Conservation (phyloP, 35 echinoderm and acorn worm species). For the Heliocidaris erythrogramma region DNA sequence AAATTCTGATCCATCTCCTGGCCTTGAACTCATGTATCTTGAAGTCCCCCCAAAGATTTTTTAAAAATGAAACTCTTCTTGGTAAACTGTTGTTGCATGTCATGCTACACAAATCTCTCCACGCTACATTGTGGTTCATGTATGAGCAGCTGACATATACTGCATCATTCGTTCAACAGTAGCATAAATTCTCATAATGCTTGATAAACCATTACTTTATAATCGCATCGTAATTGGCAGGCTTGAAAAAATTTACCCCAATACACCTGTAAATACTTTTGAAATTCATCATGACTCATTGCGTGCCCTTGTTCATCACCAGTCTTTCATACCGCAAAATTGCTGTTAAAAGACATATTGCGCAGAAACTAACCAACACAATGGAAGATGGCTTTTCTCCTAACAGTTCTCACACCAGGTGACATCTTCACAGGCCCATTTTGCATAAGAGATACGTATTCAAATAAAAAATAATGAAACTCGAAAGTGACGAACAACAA, state of each 20-base stretch:
- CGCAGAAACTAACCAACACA: neutral
- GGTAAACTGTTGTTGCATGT: neutral
- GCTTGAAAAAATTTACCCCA: no score
- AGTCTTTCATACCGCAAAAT: neutral
- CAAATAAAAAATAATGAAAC: no score
- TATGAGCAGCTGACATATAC: neutral
- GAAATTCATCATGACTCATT: neutral
- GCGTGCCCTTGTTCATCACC: neutral
- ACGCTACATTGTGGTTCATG: neutral
- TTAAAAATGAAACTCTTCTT: neutral
- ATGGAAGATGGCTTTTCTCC: neutral
- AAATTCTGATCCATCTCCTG: neutral
- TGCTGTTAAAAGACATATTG: neutral
- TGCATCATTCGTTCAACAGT: neutral
- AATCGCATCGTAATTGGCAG: no score
- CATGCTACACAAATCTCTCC: neutral
- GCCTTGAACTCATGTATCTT: neutral
- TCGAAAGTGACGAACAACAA: no score
- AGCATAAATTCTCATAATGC: no score
- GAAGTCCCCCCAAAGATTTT: no score
- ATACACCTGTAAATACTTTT: no score
- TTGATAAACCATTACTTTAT: no score
- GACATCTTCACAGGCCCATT: neutral
- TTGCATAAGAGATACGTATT: no score
- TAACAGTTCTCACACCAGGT: neutral